phyloP scores from a whole-genome alignment of 2,888 invertebrate genomes.

The Conistra vaccinii region DNA sequence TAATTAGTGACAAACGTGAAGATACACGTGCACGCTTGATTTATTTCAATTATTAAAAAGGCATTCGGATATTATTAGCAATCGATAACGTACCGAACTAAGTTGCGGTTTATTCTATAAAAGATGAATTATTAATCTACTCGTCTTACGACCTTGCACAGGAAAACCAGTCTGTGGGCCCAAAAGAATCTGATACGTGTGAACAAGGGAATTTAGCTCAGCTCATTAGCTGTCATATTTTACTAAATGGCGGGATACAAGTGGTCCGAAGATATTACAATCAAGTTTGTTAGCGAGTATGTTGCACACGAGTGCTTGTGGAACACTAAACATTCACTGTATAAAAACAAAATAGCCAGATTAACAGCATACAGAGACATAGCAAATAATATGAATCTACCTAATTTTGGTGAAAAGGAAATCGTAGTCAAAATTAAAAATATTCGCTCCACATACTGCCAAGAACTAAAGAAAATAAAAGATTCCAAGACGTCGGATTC shows the following conservation, averaged over 20 bases:
- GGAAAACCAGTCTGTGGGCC: neutral
- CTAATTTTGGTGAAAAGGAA: slow-evolving; percentile 46
- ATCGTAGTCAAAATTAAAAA: slow-evolving; percentile 45
- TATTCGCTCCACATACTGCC: slow-evolving; percentile 41
- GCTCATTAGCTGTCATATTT: slow-evolving; percentile 17
- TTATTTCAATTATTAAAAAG: neutral
- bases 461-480: slow-evolving; percentile 45
- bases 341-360: slow-evolving; percentile 43
- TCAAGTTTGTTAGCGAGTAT: slow-evolving; percentile 51
- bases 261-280: slow-evolving; percentile 47
- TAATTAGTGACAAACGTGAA: slow-evolving; percentile 8
- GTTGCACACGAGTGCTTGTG: slow-evolving; percentile 48
- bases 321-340: slow-evolving; percentile 32
- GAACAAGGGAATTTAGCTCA: slow-evolving; percentile 30
- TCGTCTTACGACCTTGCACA: neutral
- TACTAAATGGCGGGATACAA: slow-evolving; percentile 43
- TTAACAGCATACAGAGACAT: slow-evolving; percentile 20
- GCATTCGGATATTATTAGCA: neutral
- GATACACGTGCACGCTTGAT: neutral
- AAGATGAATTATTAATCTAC: neutral
- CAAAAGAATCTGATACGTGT: neutral
- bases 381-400: slow-evolving; percentile 36
- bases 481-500: slow-evolving; percentile 31
- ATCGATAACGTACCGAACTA: neutral
- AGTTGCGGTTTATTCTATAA: neutral